These are phyloP conservation scores for Drosophila asahinai DNA, from an alignment of 1,140 invertebrate species.

Conservation along the genomic window DNA sequence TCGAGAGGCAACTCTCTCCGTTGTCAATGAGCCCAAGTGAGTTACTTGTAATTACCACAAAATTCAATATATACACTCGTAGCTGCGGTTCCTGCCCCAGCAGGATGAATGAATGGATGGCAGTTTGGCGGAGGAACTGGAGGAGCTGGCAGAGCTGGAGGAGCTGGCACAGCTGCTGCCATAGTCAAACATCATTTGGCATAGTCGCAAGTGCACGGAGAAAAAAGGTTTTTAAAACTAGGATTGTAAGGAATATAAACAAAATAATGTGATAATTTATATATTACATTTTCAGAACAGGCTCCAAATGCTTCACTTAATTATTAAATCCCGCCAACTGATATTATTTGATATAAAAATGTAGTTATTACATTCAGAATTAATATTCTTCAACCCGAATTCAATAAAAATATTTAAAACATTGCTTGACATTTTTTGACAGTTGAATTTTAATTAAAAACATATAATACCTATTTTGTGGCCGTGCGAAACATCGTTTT, in stretches of 20 bases:
- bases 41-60: conserved; percentile 83
- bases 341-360: too few species aligned
- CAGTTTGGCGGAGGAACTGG: background rate
- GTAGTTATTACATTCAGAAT: too few species aligned
- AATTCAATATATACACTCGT: conserved; percentile 73
- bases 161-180: conserved; percentile 37
- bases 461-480: background rate
- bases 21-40: conserved; percentile 69
- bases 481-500: conserved; percentile 43
- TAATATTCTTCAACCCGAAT: too few species aligned
- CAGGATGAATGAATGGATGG: conserved; percentile 6
- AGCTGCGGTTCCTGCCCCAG: conserved; percentile 30
- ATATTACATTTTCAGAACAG: too few species aligned
- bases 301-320: too few species aligned
- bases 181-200: conserved; percentile 79
- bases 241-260: too few species aligned
- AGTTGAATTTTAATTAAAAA: background rate
- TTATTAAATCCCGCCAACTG: too few species aligned
- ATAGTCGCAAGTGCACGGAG: conserved; percentile 38
- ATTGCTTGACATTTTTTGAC: too few species aligned
- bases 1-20: background rate
- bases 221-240: background rate
- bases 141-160: background rate
- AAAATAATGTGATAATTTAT: background rate
- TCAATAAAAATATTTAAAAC: background rate